Base-by-base conservation (phyloP, 2,113 vertebrate species). In the Xiphophorus hellerii region DNA sequence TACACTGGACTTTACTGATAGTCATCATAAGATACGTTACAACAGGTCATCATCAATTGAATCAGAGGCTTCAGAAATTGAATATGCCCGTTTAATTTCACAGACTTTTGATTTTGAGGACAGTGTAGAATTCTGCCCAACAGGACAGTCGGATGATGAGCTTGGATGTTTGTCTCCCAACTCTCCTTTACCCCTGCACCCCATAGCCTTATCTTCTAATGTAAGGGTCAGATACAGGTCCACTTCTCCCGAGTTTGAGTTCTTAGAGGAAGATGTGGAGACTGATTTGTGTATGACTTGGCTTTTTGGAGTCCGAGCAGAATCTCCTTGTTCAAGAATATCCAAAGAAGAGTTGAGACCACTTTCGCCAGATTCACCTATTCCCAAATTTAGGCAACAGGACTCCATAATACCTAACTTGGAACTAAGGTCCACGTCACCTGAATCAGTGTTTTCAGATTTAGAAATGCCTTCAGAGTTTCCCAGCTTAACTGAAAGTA, bases 341-440 rank as follows among this genome's bases (percentile, higher is more conserved):
- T 89, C 80, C 27, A 12, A 65, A 20, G 51, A 84, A 62, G 66
- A 84, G 25, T 64, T 74, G 1, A 82, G 73, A 81, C 44, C 20
- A 11, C 78, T 90, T 39, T 89, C 76, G 0, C 80, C 87, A 10
- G 91, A 92, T 28, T 93, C 91, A 62, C 91, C 92, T 4, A 66
- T 90, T 64, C 89, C 66, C 73, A 60, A 79, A 0, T 93, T 72
- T 61, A 48, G 37, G 4, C 31, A 62, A 0, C 1, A 25, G n/a
- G 64, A 74, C 58, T 66, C 42, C 5, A 1, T 17, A 0, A 14
- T 80, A 6, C 63, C 64, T 27, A 30, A 68, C 13, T 29, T 11
- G 4, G 51, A 27, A 8, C 73, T 62, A 2, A 81, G 87, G 35
- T 88, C 83, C 17, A 28, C 25, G n/a, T 86, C 80, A 3, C 82